Evolutionary conservation across 2,113 vertebrate genomes (phyloP).

Genomic region (Anarrhichthys ocellatus): DNA sequence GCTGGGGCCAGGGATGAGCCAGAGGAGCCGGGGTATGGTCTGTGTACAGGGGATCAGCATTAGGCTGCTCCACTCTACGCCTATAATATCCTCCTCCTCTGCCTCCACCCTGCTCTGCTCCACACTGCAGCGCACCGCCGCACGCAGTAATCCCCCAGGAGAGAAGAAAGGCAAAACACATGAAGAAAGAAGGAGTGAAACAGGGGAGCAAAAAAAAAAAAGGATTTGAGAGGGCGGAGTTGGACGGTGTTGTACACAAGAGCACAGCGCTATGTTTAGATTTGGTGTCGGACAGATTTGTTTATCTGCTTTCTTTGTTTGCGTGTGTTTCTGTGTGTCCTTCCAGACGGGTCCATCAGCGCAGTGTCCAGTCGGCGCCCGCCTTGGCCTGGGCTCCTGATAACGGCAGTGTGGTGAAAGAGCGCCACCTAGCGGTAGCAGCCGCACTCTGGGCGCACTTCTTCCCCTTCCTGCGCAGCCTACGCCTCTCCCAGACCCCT

Average conservation of each 20-base stretch:
- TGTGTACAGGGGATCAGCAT: conserved; percentile 79
- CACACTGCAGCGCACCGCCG: conserved; percentile 69
- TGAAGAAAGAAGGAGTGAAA: conserved; percentile 70
- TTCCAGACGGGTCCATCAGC: conserved; percentile 86
- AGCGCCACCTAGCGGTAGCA: conserved; percentile 94
- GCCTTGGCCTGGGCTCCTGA: conserved; percentile 68
- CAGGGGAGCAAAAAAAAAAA: conserved; percentile 33
- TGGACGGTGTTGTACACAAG: conserved; percentile 48
- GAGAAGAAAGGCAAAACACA: conserved; percentile 73
- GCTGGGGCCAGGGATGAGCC: conserved; percentile 77
- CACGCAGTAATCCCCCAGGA: conserved; percentile 80
- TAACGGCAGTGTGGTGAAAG: conserved; percentile 87
- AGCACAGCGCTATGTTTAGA: conserved; percentile 43
- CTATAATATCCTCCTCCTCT: conserved; percentile 67
- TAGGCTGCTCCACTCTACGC: conserved; percentile 68
- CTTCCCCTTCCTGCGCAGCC: conserved; percentile 91
- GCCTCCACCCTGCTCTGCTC: conserved; percentile 64
- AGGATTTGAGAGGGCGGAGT: conserved; percentile 56
- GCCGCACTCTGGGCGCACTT: conserved; percentile 92
- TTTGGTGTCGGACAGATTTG: conserved; percentile 62
- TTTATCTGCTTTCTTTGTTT: conserved; percentile 62
- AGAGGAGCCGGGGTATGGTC: conserved; percentile 74
- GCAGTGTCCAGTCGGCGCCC: conserved; percentile 78
- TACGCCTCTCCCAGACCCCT: conserved; percentile 89
- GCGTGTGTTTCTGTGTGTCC: conserved; percentile 20